These are phyloP conservation scores for Ctenoplectra terminalis DNA, from an alignment of 1,140 invertebrate species.

Conservation along the genomic window DNA sequence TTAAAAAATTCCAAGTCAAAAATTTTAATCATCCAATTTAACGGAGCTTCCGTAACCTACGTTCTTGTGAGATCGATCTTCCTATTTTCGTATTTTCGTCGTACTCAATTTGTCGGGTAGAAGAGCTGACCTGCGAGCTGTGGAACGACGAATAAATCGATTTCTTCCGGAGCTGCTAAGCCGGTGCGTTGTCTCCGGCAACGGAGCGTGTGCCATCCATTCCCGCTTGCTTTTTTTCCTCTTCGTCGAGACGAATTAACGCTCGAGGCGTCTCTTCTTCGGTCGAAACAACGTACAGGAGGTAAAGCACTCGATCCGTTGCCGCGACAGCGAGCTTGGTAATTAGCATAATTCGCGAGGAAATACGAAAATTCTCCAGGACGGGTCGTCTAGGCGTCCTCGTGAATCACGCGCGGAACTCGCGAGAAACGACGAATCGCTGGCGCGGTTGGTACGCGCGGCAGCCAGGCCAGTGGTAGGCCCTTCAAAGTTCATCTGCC, in stretches of 20 bases:
- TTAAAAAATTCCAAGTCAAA: not conserved
- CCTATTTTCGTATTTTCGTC: constrained; percentile 36
- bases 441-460: not conserved
- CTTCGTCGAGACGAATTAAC: constrained; percentile 42
- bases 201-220: not conserved
- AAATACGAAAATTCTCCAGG: constrained; percentile 39
- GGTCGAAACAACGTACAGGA: constrained; percentile 38
- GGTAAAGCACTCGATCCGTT: constrained; percentile 5
- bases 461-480: not conserved
- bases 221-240: not conserved
- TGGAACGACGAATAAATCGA: constrained; percentile 50
- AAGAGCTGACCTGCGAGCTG: not conserved
- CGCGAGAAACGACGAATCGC: constrained; percentile 33
- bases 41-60: not conserved
- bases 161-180: constrained; percentile 25
- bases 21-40: too few species aligned
- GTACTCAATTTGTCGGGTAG: constrained; percentile 26
- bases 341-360: constrained; percentile 60
- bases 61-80: not conserved
- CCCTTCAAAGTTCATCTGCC: constrained; percentile 57
- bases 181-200: not conserved
- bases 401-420: constrained; percentile 40
- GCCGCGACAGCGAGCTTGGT: constrained; percentile 22
- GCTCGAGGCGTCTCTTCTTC: constrained; percentile 44
- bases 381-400: constrained; percentile 10